Evolutionary conservation across 2,113 vertebrate species (phyloP), one percentile per base, ranked within the genome.

Genomic region (Hippocampus comes): DNA sequence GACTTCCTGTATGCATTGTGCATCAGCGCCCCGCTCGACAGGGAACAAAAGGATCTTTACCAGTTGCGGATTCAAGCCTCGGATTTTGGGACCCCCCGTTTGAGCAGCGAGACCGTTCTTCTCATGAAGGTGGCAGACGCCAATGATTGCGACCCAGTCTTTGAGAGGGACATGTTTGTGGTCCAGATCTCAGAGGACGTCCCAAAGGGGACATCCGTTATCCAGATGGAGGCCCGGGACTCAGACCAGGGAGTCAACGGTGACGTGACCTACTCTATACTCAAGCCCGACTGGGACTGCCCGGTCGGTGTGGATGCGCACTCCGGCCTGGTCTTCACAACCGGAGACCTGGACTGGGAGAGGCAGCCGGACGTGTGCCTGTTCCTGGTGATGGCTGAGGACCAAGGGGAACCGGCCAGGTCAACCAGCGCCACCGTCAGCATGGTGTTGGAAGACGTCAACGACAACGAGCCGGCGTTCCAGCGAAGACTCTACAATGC

Each of bases 381-480:
- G 78, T 89, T 97, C 75, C 84, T 90, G 74, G 94, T 95, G 86
- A 90, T 93, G 82, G 95, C 93, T 14, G 89, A 74, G 6, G 96
- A 97, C 67, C 76, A 91, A 15, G 95, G 96, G 0, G 85, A 84
- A 21, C 94, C 93, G 0, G 78, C 92, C 0, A 87, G 94, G 27
- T 91, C 94, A 1, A 89, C 95, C 75, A 92, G 92, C 10, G 93
- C 94, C 21, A 89, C 89, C 14, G 91, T 97, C 71, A 94, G 87
- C 15, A 77, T 96, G 72, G 64, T 78, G 2, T 86, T 98, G 56
- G 92, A 92, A 51, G 95, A 97, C 3, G 88, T 95, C 84, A 98
- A 98, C 27, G 95, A 98, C 90, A 96, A 97, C 51, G 93, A 95
- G 76, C 96, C 96, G 0, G 71, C 94, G 69, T 98, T 98, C 87